Base-by-base conservation (phyloP, 2,113 vertebrate species). In the Maccullochella peelii region DNA sequence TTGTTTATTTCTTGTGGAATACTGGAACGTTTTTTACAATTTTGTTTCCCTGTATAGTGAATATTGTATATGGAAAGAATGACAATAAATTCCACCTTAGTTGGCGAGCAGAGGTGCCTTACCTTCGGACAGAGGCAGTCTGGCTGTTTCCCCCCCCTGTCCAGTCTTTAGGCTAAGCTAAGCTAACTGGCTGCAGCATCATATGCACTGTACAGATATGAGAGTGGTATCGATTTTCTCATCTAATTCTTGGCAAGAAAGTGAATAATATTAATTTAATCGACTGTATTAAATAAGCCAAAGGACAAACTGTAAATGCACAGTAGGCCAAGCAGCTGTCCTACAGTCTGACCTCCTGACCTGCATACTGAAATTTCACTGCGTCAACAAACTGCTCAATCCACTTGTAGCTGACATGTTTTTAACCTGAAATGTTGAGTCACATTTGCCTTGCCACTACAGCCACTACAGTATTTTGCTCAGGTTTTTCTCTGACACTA, bases 401-500 rank as follows among this genome's bases (percentile, higher is more conserved):
- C 66, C 0, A 50, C 4, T 50, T 59, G 16, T 9, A 33, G 0
- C 20, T 50, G 21, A 59, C n/a, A 50, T 36, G 33, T 65, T 85
- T 42, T 49, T 25, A 49, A 54, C 38, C 11, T 50, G 58, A 83
- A 65, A 67, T 52, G 57, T 16, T 21, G 25, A 63, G 5, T 74
- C 40, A 59, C n/a, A 11, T 44, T 69, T 54, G 20, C 27, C 6
- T n/a, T n/a, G n/a, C n/a, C n/a, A n/a, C n/a, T n/a, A n/a, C n/a
- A n/a, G n/a, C n/a, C 55, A 30, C 76, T 20, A 21, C 54, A 52
- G 8, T 52, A 42, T 36, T 20, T 30, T 16, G 4, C 8, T 55
- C n/a, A 70, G 33, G 4, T 61, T 61, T 66, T 75, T 54, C 63
- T 77, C 63, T 77, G n/a, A 72, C 25, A 8, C 38, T 21, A 25